These are phyloP conservation scores for Macrophya annulata DNA, from an alignment of 2,888 invertebrate genomes.

Conservation along the genomic window DNA sequence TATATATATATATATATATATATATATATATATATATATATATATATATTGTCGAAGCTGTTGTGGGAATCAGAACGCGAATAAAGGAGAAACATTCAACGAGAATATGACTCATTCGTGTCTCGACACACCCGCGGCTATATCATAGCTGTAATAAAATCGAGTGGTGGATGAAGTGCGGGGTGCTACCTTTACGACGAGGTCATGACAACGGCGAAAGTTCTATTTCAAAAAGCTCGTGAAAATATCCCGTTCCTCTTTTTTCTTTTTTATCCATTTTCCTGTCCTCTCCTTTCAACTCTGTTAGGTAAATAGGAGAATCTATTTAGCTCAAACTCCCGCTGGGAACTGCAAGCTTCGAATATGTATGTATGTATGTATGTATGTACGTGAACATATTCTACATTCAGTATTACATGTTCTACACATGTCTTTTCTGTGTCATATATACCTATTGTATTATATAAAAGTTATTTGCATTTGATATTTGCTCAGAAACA, in stretches of 20 bases:
- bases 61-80: slow-evolving; percentile 39
- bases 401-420: neutral
- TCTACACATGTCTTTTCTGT: neutral
- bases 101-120: neutral
- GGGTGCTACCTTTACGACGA: slow-evolving; percentile 33
- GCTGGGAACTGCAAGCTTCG: neutral
- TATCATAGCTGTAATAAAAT: slow-evolving; percentile 24
- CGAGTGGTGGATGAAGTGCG: slow-evolving; percentile 20
- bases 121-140: slow-evolving; percentile 2
- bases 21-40: neutral
- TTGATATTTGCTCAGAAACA: neutral
- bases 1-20: too few species aligned
- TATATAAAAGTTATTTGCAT: neutral
- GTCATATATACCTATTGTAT: neutral
- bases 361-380: too few species aligned
- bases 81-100: neutral
- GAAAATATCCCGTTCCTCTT: neutral
- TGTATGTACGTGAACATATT: neutral
- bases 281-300: slow-evolving; percentile 9
- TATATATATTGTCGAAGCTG: slow-evolving; percentile 15
- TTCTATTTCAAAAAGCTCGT: slow-evolving; percentile 2
- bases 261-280: neutral
- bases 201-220: slow-evolving; percentile 25
- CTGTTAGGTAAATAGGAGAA: slow-evolving; percentile 10
- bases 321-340: neutral